A percentile compares a stretch with the other conserved stretches of the same genome.
Conservation (phyloP, 37 sponge, comb jelly and placozoan species). For the Geodia barretti region DNA sequence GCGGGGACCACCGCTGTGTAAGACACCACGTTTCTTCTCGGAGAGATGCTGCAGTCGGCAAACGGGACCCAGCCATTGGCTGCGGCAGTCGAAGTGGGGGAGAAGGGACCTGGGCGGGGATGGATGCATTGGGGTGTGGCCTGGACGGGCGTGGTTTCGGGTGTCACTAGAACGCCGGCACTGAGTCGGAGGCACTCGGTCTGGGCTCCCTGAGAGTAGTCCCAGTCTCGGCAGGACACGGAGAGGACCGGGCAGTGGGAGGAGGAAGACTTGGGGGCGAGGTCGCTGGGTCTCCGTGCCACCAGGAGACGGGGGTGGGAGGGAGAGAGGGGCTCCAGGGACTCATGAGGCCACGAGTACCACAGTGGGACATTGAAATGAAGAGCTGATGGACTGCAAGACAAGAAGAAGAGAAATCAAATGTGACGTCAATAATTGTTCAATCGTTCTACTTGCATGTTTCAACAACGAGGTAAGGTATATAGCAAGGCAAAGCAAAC, state of each 20-base stretch:
- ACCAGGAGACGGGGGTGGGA: conserved; percentile 33
- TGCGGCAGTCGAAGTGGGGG: conserved; percentile 3
- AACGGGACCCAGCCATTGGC: neutral
- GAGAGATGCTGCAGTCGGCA: neutral
- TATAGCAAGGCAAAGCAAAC: too few species aligned
- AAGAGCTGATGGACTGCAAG: conserved; percentile 8
- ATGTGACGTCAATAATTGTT: too few species aligned
- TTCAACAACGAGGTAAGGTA: neutral
- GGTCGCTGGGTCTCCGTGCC: neutral
- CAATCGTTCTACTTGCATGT: too few species aligned
- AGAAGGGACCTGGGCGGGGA: conserved; percentile 21
- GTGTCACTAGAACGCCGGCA: conserved; percentile 33
- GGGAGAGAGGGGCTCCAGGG: conserved; percentile 16
- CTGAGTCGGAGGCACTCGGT: conserved; percentile 67
- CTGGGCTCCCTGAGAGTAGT: conserved; percentile 2
- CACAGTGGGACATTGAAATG: conserved; percentile 72
- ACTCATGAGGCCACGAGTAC: conserved; percentile 53
- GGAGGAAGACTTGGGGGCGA: neutral
- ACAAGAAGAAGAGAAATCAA: neutral
- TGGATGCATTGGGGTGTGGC: neutral
- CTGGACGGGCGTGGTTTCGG: neutral
- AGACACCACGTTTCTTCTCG: conserved; percentile 12
- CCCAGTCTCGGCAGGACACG: conserved; percentile 10
- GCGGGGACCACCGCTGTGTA: conserved; percentile 53
- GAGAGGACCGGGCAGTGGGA: neutral